A percentile compares a stretch with the other conserved stretches of the same genome.
Evolutionary conservation across 2,888 invertebrate species (phyloP).

Genomic region (Caenorhabditis angaria): DNA sequence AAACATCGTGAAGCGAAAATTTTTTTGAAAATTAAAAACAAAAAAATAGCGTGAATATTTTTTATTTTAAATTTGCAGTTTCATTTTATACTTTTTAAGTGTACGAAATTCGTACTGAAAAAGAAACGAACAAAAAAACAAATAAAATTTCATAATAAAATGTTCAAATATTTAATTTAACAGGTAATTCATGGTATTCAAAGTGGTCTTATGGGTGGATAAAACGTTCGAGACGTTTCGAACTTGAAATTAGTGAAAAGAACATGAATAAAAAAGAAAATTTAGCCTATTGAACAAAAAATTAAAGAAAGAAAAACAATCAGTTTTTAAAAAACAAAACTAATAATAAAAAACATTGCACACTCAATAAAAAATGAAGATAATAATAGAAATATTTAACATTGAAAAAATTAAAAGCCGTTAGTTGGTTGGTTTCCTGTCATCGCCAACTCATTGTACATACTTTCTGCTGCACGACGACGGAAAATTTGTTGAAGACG

Average conservation of each 20-base stretch:
- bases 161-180: neutral
- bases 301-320: neutral
- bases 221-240: neutral
- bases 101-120: too few species aligned
- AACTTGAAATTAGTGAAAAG: neutral
- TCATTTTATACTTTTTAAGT: too few species aligned
- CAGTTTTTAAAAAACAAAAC: neutral
- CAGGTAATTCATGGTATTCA: neutral
- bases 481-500: slow-evolving; percentile 31
- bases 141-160: neutral
- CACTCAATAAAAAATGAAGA: neutral
- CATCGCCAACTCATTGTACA: neutral
- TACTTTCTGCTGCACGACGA: slow-evolving; percentile 12
- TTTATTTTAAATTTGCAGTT: too few species aligned
- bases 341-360: neutral
- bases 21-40: too few species aligned
- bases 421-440: neutral
- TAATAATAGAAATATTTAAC: slow-evolving; percentile 1
- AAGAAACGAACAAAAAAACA: too few species aligned
- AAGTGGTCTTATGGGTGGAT: neutral
- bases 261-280: neutral
- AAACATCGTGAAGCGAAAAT: too few species aligned
- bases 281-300: neutral
- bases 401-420: neutral
- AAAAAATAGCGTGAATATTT: too few species aligned